phyloP scores from a whole-genome alignment of 2,888 invertebrate species.

The Corbicula japonica region DNA sequence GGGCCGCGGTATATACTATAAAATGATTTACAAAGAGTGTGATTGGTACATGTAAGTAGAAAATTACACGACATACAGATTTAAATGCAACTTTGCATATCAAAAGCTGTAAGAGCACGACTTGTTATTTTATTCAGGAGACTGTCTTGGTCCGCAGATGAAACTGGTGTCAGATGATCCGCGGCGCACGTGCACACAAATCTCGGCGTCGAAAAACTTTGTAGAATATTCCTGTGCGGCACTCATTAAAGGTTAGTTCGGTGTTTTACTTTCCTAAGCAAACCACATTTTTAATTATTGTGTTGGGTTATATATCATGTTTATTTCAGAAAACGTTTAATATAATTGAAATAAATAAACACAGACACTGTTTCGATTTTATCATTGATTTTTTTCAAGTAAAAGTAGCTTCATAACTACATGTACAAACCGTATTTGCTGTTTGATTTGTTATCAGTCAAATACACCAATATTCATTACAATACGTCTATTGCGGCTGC shows the following conservation, averaged over 20 bases:
- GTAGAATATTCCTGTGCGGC: constrained; percentile 44
- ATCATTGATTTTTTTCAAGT: neutral
- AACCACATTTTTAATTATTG: neutral
- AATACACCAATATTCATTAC: neutral
- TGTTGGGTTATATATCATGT: neutral
- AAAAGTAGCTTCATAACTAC: neutral
- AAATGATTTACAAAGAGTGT: no score
- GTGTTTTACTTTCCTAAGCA: neutral
- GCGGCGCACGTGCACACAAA: constrained; percentile 44
- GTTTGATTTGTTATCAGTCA: neutral
- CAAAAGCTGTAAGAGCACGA: no score
- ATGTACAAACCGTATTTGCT: neutral
- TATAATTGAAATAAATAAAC: neutral
- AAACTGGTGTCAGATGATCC: constrained; percentile 44
- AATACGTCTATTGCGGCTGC: neutral
- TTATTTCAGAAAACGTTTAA: neutral
- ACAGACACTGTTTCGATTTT: neutral
- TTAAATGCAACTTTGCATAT: no score
- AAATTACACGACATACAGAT: no score
- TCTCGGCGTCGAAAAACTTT: constrained; percentile 27
- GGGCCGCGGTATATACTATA: no score
- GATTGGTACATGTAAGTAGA: no score
- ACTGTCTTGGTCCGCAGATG: constrained; percentile 50
- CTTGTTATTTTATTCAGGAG: constrained; percentile 12
- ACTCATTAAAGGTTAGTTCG: constrained; percentile 42